Evolutionary conservation across 2,888 invertebrate species (phyloP).

Genomic region (Malthinus flaveolus): DNA sequence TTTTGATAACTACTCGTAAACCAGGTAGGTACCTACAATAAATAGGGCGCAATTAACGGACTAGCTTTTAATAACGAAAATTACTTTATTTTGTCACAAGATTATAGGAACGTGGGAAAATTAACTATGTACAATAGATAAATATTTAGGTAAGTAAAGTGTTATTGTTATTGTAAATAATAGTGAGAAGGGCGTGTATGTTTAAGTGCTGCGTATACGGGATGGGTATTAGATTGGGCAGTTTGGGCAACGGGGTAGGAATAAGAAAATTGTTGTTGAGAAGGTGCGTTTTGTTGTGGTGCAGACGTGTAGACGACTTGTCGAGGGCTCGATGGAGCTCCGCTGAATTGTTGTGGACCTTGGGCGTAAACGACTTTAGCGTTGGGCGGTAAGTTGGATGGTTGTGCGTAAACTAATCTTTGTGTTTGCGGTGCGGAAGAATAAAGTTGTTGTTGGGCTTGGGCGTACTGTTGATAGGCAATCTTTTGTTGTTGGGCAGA

Average conservation of each 20-base stretch:
- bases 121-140: background rate
- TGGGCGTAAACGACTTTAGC: background rate
- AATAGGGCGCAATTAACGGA: too few relatives aligned
- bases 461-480: background rate
- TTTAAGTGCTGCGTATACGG: background rate
- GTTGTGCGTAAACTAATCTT: background rate
- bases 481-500: conserved; percentile 1
- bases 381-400: background rate
- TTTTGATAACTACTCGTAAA: too few relatives aligned
- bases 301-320: background rate
- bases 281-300: background rate
- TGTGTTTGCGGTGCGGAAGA: conserved; percentile 12
- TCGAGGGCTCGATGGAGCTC: background rate
- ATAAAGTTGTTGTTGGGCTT: conserved; percentile 20
- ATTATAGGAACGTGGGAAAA: background rate
- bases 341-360: background rate
- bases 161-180: background rate
- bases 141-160: background rate
- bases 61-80: background rate
- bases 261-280: background rate
- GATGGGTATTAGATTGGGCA: background rate
- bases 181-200: background rate
- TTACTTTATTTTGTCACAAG: background rate
- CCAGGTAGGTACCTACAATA: too few relatives aligned
- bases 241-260: background rate